Base-by-base conservation (phyloP, 1,140 invertebrate species). In the Aphidius gifuensis region DNA sequence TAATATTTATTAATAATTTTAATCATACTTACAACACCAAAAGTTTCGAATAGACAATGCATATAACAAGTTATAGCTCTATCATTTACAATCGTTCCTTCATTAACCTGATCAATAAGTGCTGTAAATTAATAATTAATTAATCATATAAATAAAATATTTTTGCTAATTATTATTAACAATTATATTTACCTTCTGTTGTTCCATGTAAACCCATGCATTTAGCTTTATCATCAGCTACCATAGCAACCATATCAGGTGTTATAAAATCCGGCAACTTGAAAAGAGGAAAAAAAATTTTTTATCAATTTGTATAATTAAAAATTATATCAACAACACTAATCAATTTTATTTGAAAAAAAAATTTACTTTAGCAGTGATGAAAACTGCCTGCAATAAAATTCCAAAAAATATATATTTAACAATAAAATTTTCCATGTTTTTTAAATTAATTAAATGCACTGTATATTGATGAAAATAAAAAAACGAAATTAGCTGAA, bases 161-260 rank as follows among this genome's bases (percentile, higher is more conserved):
- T 44, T 1, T 21, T 6, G 6, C 40, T 9, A 50, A 16, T 16
- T 16, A 16, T 16, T 16, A 16, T 16, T 49, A 21, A 45, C 21
- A 51, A 44, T 54, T 9, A 49, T 47, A 55, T 23, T 61, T 64
- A 81, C 79, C 76, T 68, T 81, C 70, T 6, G 70, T 69, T 2
- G 79, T 79, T 6, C 77, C 74, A 55, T 74, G 68, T 42, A 70
- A 67, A 3, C 23, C 23, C 79, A 81, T 81, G 60, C 79, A 81
- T 5, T 70, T 69, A 0, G 16, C 5, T 45, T 80, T 81, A 61
- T 81, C 79, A 0, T 58, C 63, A 21, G 62, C 59, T 0, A 79
- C 68, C 75, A 81, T 76, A 0, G 71, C 77, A 44, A 79, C 58
- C 58, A 81, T 72, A 21, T 81, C 75, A 1, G 67, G 60, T 1